A percentile compares a stretch with the other conserved stretches of the same genome.
Evolutionary conservation across 2,888 invertebrate species (phyloP).

Genomic region (Pammene fasciana): DNA sequence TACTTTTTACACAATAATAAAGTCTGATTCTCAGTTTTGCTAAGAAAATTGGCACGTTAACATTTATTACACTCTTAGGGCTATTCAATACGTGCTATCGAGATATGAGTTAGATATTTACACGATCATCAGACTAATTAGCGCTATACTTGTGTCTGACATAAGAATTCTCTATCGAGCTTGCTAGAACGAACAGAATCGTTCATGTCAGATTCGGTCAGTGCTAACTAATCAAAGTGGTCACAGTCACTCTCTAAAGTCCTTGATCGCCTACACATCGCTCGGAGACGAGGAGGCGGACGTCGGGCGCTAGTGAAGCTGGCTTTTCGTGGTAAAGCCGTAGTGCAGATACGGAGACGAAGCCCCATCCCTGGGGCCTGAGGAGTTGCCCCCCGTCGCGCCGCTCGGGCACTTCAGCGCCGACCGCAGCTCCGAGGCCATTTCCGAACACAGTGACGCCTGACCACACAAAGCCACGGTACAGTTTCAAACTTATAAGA

Average conservation of each 20-base stretch:
- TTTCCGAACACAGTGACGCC: constrained; percentile 89
- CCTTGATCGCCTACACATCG: constrained; percentile 69
- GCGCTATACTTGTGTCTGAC: not conserved
- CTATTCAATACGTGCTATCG: constrained; percentile 27
- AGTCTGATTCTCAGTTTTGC: constrained; percentile 14
- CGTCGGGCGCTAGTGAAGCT: constrained; percentile 77
- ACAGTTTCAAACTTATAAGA: constrained; percentile 45
- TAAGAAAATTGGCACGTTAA: constrained; percentile 30
- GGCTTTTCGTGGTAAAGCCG: constrained; percentile 84
- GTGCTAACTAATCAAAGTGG: not conserved
- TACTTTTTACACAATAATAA: constrained; percentile 20
- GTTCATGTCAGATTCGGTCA: not conserved
- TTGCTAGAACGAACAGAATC: constrained; percentile 2
- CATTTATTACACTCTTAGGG: constrained; percentile 20
- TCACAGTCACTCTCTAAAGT: constrained; percentile 36
- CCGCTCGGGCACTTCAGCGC: constrained; percentile 86
- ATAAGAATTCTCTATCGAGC: not conserved
- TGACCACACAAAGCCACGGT: constrained; percentile 61
- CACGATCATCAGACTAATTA: constrained; percentile 19
- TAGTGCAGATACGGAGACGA: constrained; percentile 86
- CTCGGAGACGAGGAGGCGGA: constrained; percentile 76
- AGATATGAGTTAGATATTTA: constrained; percentile 42
- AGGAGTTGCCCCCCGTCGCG: constrained; percentile 66
- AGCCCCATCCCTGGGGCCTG: constrained; percentile 76
- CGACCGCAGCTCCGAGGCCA: constrained; percentile 88